Base-by-base conservation (phyloP, 2,888 invertebrate genomes). In the Neelides folsomi region DNA sequence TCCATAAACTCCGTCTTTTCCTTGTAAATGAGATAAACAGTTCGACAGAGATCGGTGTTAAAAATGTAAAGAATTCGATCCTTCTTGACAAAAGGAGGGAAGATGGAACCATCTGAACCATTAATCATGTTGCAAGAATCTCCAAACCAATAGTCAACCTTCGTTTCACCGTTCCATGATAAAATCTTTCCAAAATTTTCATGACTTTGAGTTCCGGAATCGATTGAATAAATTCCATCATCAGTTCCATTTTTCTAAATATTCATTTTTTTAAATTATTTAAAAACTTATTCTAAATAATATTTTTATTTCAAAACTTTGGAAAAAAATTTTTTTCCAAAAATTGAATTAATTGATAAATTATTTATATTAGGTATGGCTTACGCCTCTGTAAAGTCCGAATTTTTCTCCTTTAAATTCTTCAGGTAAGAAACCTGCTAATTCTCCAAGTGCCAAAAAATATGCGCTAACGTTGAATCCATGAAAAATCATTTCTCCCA, bases 181-280 rank as follows among this genome's bases (percentile, higher is more conserved):
- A 50, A 35, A 27, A 60, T 52, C 10, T 48, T 39, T 13, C 54
- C 48, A 49, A 60, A 60, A n/a, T 48, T 36, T 0, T 37, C n/a
- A 8, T 51, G 50, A 45, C 58, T 55, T 34, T 44, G 1, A 1
- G 41, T 39, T 8, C 62, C 62, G 3, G 49, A 41, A 16, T 53
- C 41, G 12, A 62, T 52, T 38, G 54, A 46, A 47, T 47, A 60
- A 18, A 49, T 15, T n/a, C 59, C 62, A 35, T 62, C 62, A 19
- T 58, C 52, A 8, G 53, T 55, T 1, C 18, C 47, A 37, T 62
- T 62, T 56, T 51, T 57, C 59, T 62, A n/a, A n/a, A n/a, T n/a
- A n/a, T 39, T n/a, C 40, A 13, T 44, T 39, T 49, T 34, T 18
- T 7, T 27, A 6, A 10, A 20, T 41, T 36, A 36, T 27, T 19